Evolutionary conservation across 1,140 invertebrate genomes (phyloP), one percentile per base, ranked within the genome.

Genomic region (Arctopsyche grandis): DNA sequence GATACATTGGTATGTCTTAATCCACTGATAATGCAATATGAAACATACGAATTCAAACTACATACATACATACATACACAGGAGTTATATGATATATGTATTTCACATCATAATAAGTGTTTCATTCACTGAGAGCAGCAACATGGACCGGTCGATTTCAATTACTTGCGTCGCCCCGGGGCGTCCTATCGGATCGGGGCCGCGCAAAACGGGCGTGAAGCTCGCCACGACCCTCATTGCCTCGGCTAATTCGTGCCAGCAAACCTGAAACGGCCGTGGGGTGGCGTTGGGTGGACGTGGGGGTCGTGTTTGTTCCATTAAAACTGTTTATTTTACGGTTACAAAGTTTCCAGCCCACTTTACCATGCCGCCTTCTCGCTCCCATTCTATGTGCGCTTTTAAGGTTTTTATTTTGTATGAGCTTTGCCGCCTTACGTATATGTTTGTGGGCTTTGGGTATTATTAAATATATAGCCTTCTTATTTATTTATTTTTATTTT

Each of bases 241-340:
- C 48, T 26, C 63, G 24, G 63, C 63, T 66, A 66, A 66, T 66
- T 66, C 63, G 24, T 66, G 63, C 22, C 63, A 12, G 5, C 19
- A 24, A 22, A 66, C 63, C 63, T 66, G 63, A 52, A 52, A 52
- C 48, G 16, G 19, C 10, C 26, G 24, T 21, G 12, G 63, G 24
- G 52, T 21, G 16, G 56, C 9, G 24, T 19, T 3, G 74, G 56
- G 56, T n/a, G 21, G 71, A 0, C 22, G 7, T 5, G 71, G 22
- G 44, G 69, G 56, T 76, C 24, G 46, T 76, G 74, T 76, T 76
- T 58, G 74, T 76, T 76, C 56, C 56, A 76, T 76, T 76, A 76
- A 76, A 76, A 76, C 74, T 76, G 74, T 76, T 76, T 76, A 76
- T 76, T 76, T 76, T 76, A 76, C 48, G 74, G 74, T 76, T 76